Evolutionary conservation across 2,797 vertebrate genomes (phyloP).

Genomic region (Amblyraja radiata): DNA sequence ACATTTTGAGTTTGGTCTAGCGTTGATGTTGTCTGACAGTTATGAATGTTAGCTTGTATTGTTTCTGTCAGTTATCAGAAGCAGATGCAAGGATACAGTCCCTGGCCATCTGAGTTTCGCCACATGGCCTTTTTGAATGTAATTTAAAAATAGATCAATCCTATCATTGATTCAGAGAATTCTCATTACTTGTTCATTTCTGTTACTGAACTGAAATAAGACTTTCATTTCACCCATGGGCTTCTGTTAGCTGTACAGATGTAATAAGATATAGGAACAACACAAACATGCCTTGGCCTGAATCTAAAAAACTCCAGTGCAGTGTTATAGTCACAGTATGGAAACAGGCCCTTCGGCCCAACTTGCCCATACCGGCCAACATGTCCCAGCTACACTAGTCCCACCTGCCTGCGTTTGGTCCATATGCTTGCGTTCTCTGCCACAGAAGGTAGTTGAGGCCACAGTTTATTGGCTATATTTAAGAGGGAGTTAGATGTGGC

Average conservation of each 20-base stretch:
- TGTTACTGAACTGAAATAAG: background rate
- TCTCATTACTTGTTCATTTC: conserved; percentile 11
- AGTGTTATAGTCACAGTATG: background rate
- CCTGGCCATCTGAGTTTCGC: background rate
- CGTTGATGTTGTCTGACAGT: background rate
- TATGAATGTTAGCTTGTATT: background rate
- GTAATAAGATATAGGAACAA: background rate
- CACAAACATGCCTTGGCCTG: too few relatives aligned
- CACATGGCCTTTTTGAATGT: background rate
- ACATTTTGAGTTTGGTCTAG: background rate
- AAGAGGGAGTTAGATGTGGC: too few relatives aligned
- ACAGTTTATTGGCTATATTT: too few relatives aligned
- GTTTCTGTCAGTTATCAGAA: background rate
- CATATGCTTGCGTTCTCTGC: too few relatives aligned
- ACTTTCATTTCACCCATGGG: background rate
- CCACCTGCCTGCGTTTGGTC: too few relatives aligned
- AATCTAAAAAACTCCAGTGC: background rate
- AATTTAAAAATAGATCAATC: conserved; percentile 21
- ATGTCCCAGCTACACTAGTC: too few relatives aligned
- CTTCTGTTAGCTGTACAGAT: background rate
- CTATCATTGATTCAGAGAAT: conserved; percentile 2
- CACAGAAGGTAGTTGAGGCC: too few relatives aligned
- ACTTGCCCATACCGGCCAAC: too few relatives aligned
- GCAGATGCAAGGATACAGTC: background rate
- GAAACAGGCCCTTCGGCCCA: too few relatives aligned